These are phyloP conservation scores for Helleia helle DNA, from an alignment of 2,888 invertebrate genomes.

Conservation along the genomic window DNA sequence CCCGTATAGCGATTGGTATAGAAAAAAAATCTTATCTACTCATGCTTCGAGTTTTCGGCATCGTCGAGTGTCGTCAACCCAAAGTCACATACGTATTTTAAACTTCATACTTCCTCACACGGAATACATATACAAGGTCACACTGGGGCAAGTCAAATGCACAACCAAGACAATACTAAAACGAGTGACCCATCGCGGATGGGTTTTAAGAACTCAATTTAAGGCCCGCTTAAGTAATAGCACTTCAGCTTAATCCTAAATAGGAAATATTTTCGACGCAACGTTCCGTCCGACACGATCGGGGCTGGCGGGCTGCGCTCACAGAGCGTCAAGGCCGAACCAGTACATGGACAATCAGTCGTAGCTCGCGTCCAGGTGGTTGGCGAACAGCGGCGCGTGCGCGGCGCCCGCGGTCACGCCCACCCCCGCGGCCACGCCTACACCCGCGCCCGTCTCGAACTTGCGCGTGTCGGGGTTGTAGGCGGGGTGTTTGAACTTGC, in stretches of 20 bases:
- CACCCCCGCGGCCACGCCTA: conserved; percentile 42
- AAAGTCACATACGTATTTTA: conserved; percentile 28
- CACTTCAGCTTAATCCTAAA: conserved; percentile 69
- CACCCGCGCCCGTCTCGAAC: conserved; percentile 68
- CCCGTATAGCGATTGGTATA: conserved; percentile 75
- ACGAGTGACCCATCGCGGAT: conserved; percentile 48
- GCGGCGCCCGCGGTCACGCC: conserved; percentile 44
- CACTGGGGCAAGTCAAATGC: conserved; percentile 69
- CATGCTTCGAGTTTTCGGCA: conserved; percentile 56
- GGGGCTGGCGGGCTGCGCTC: conserved; percentile 37
- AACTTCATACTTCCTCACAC: conserved; percentile 35
- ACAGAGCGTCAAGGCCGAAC: conserved; percentile 59
- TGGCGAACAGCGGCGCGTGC: conserved; percentile 69
- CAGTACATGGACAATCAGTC: conserved; percentile 65
- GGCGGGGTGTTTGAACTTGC: conserved; percentile 93
- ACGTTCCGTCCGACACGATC: conserved; percentile 45
- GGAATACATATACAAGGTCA: conserved; percentile 51
- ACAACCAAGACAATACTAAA: conserved; percentile 71
- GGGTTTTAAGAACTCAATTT: conserved; percentile 30
- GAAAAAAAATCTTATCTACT: conserved; percentile 69
- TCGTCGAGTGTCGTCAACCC: conserved; percentile 58
- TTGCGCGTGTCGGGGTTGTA: conserved; percentile 90
- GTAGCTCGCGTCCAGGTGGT: conserved; percentile 73
- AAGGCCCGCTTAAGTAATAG: conserved; percentile 69
- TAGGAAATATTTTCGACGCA: conserved; percentile 49